Evolutionary conservation across 2,797 vertebrate species (phyloP).

Genomic region (Malacoraja senta): DNA sequence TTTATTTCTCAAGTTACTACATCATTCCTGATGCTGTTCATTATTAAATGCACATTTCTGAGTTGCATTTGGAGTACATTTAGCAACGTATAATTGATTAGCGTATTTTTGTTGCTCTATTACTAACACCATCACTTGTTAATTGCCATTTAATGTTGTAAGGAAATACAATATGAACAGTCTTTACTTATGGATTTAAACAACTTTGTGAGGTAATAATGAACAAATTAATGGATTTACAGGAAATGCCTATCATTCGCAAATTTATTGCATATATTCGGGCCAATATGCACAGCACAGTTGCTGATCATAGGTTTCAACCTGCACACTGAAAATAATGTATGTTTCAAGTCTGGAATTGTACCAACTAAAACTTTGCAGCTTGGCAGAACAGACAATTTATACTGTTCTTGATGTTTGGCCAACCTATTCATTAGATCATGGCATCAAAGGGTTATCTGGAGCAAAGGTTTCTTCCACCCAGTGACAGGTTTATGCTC

Average conservation of each 20-base stretch:
- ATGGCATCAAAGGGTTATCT: neutral
- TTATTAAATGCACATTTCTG: constrained; percentile 6
- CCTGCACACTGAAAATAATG: neutral
- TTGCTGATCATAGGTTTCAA: neutral
- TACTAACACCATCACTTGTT: neutral
- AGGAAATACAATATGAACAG: neutral
- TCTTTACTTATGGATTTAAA: neutral
- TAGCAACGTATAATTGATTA: neutral
- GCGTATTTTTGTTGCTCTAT: neutral
- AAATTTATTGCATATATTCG: neutral
- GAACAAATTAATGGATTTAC: neutral
- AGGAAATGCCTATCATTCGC: neutral
- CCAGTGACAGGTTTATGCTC: neutral
- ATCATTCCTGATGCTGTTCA: neutral
- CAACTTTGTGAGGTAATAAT: neutral
- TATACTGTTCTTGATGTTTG: neutral
- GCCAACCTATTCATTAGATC: neutral
- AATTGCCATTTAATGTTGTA: neutral
- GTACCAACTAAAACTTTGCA: neutral
- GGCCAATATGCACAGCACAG: neutral
- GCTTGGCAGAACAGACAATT: neutral
- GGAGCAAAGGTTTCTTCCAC: neutral
- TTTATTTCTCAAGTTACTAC: neutral
- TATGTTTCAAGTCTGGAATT: neutral
- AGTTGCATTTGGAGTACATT: neutral